Percentiles rank a stretch among this genome's conserved stretches.
Evolutionary conservation across 2,888 invertebrate genomes (phyloP).

Genomic region (Gymnocheta viridis): DNA sequence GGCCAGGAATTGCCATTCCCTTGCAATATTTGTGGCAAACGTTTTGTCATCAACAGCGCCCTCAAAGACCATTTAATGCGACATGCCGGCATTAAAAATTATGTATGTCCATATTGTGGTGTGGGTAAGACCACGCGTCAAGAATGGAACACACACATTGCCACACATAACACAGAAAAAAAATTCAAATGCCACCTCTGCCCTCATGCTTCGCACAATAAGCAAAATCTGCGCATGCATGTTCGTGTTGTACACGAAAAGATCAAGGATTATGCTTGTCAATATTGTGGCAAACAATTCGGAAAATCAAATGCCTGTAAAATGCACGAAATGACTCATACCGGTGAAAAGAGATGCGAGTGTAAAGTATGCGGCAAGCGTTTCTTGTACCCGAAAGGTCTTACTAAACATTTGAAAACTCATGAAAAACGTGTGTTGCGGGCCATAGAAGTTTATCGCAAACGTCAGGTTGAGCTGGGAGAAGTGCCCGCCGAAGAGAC

Average conservation of each 20-base stretch:
- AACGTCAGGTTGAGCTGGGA: slow-evolving; percentile 77
- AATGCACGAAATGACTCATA: slow-evolving; percentile 79
- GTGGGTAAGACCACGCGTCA: slow-evolving; percentile 80
- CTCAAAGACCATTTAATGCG: slow-evolving; percentile 80
- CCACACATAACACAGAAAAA: slow-evolving; percentile 80
- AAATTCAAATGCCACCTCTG: slow-evolving; percentile 80
- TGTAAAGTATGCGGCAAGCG: slow-evolving; percentile 79
- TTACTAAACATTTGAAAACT: slow-evolving; percentile 79
- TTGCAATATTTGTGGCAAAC: slow-evolving; percentile 79
- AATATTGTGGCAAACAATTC: slow-evolving; percentile 79
- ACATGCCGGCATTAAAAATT: slow-evolving; percentile 81
- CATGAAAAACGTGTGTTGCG: slow-evolving; percentile 78
- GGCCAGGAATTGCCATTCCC: slow-evolving; percentile 79
- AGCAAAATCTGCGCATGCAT: slow-evolving; percentile 78
- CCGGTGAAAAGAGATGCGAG: slow-evolving; percentile 79
- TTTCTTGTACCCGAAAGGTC: slow-evolving; percentile 79
- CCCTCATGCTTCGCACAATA: slow-evolving; percentile 79
- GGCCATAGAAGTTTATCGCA: slow-evolving; percentile 79
- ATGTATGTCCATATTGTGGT: slow-evolving; percentile 80
- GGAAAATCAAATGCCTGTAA: slow-evolving; percentile 79
- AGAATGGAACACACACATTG: slow-evolving; percentile 80
- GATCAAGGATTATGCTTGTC: slow-evolving; percentile 79
- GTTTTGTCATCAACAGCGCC: slow-evolving; percentile 80
- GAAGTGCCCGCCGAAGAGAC: slow-evolving; percentile 70
- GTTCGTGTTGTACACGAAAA: slow-evolving; percentile 79